These are phyloP conservation scores for Bhutanitis thaidina DNA, from an alignment of 2,888 invertebrate genomes.

Conservation along the genomic window DNA sequence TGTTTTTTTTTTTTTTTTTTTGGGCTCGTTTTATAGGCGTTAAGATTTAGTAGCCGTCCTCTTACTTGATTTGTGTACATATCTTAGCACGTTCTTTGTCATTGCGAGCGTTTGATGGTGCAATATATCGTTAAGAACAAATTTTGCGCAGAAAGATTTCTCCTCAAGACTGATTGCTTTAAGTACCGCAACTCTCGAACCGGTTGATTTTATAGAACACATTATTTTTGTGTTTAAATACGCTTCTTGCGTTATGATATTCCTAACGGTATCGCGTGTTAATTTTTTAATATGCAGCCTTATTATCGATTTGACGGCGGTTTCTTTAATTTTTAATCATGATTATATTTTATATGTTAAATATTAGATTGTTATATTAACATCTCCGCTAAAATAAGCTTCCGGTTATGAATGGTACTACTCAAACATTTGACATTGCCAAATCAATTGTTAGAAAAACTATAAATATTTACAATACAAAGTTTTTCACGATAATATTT, in stretches of 20 bases:
- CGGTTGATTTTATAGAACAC: slow-evolving; percentile 29
- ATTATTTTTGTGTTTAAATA: slow-evolving; percentile 23
- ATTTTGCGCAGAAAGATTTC: slow-evolving; percentile 59
- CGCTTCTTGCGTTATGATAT: background rate
- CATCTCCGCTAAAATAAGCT: background rate
- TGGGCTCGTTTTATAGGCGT: slow-evolving; percentile 56
- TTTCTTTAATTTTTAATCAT: background rate
- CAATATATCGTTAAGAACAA: slow-evolving; percentile 66
- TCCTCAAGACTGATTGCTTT: slow-evolving; percentile 55
- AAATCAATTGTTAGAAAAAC: no score
- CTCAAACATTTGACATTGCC: no score
- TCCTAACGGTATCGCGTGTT: background rate
- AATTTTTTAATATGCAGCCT: slow-evolving; percentile 4
- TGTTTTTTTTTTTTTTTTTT: slow-evolving; percentile 49
- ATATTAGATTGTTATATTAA: background rate
- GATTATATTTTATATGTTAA: background rate
- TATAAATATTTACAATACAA: no score
- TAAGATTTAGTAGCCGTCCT: slow-evolving; percentile 63
- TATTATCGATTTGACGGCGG: background rate
- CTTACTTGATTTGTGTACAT: slow-evolving; percentile 63
- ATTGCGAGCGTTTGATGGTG: slow-evolving; percentile 54
- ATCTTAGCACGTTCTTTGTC: slow-evolving; percentile 63
- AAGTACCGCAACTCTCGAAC: slow-evolving; percentile 48
- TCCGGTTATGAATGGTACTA: no score
- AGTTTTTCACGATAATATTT: no score